Evolutionary conservation across 1,140 invertebrate species (phyloP).

Genomic region (Drosophila murphyi): DNA sequence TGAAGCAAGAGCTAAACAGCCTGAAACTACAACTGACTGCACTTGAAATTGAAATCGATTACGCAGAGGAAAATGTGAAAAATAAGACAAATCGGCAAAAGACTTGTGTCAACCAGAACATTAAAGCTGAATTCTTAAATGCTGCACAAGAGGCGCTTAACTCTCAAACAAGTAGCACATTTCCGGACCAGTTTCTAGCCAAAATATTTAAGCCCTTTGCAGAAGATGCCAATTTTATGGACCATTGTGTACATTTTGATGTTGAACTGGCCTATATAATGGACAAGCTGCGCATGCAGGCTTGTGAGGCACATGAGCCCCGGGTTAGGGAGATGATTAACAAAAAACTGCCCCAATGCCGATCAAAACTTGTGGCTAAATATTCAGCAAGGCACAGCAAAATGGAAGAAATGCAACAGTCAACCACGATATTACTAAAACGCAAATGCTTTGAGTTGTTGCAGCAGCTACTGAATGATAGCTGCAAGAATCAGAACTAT

Average conservation of each 20-base stretch:
- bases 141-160: slow-evolving; percentile 22
- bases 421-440: slow-evolving; percentile 12
- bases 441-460: slow-evolving; percentile 50
- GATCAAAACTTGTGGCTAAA: slow-evolving; percentile 28
- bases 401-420: slow-evolving; percentile 6
- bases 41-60: slow-evolving; percentile 40
- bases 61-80: slow-evolving; percentile 9
- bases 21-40: slow-evolving; percentile 31
- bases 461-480: slow-evolving; percentile 14
- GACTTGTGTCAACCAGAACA: background rate
- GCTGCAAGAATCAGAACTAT: slow-evolving; percentile 10
- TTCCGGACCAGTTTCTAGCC: slow-evolving; percentile 45
- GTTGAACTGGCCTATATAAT: slow-evolving; percentile 38
- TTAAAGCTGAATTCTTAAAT: slow-evolving; percentile 30
- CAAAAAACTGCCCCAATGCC: slow-evolving; percentile 23
- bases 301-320: slow-evolving; percentile 18
- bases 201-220: slow-evolving; percentile 39
- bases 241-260: slow-evolving; percentile 46
- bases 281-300: slow-evolving; percentile 1
- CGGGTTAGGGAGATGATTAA: background rate
- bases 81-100: slow-evolving; percentile 17
- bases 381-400: slow-evolving; percentile 37
- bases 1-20: slow-evolving; percentile 31
- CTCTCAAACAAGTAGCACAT: slow-evolving; percentile 29
- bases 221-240: slow-evolving; percentile 31